Base-by-base conservation (phyloP, 2,113 vertebrate species). In the Dasyornis broadbenti region DNA sequence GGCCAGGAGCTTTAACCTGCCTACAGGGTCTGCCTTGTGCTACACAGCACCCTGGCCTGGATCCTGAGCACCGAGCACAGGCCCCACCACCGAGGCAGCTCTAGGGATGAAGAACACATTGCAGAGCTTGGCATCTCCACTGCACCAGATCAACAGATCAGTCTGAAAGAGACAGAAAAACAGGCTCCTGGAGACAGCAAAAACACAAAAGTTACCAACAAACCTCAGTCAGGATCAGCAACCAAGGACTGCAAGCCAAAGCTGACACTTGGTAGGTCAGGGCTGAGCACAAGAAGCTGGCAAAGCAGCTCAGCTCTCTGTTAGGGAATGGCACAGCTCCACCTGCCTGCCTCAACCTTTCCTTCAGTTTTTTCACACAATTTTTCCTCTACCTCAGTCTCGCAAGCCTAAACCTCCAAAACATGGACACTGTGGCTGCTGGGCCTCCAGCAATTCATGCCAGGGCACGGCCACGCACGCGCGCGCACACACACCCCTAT, bases 391-490 rank as follows among this genome's bases (percentile, higher is more conserved):
- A 30, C 44, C 27, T 85, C 15, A 3, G 12, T 37, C 82, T 69
- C 45, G 10, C 63, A 63, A 68, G 52, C 24, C 37, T 53, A 47
- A 89, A 57, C 9, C 28, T 60, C 42, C 49, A 70, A 33, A 17
- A 49, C 5, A 11, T 1, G 0, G 83, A 45, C 1, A 5, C 27
- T 39, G 31, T 10, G 23, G 56, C 15, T 52, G 31, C 50, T 17
- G 27, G 15, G 65, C 42, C 35, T 9, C 27, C 19, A 33, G 75
- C 27, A 70, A 61, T 19, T 52, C 3, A 0, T 5, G 5, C 28
- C 42, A 64, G 49, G 54, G 27, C 44, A 64, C 0, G 0, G 54
- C 52, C n/a, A 28, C 0, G 0, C 4, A 3, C 31, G 69, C 5
- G 7, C 16, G 3, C 24, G 9, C 31, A 27, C 18, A 17, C 23